Evolutionary conservation across 2,888 invertebrate genomes (phyloP).

Genomic region (Ornithoptera alexandrae): DNA sequence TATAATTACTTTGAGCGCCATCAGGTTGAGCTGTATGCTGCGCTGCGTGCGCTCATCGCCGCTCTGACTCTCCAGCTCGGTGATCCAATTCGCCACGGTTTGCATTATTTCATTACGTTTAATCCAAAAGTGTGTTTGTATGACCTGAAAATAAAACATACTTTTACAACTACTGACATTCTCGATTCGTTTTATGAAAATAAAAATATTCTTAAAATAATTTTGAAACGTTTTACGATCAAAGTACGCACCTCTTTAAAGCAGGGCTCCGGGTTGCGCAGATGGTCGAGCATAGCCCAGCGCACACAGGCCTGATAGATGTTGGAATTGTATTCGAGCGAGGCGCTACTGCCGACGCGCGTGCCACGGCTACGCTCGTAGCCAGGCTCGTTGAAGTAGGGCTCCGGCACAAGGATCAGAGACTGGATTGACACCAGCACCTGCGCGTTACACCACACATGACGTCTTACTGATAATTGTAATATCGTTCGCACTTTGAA

Average conservation of each 20-base stretch:
- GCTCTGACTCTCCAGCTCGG: slow-evolving; percentile 89
- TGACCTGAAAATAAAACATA: slow-evolving; percentile 80
- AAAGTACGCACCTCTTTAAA: slow-evolving; percentile 86
- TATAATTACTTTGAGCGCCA: slow-evolving; percentile 84
- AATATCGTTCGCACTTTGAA: too few species aligned
- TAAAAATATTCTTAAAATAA: too few species aligned
- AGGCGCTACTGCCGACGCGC: slow-evolving; percentile 92
- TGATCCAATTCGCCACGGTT: slow-evolving; percentile 94
- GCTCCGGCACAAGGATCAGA: slow-evolving; percentile 93
- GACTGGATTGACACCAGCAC: slow-evolving; percentile 96
- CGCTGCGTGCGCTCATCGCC: slow-evolving; percentile 89
- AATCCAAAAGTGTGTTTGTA: slow-evolving; percentile 96
- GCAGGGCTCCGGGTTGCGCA: slow-evolving; percentile 93
- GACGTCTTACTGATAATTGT: neutral
- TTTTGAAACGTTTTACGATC: too few species aligned
- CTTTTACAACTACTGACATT: neutral
- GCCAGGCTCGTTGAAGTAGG: slow-evolving; percentile 97
- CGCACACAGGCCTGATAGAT: slow-evolving; percentile 96
- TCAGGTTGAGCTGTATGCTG: slow-evolving; percentile 85
- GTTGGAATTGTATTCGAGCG: slow-evolving; percentile 96
- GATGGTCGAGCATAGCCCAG: slow-evolving; percentile 98
- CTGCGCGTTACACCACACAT: slow-evolving; percentile 53
- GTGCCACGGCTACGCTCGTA: slow-evolving; percentile 95
- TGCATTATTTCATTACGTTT: slow-evolving; percentile 93
- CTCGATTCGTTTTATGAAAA: too few species aligned